phyloP scores from a whole-genome alignment of 2,888 invertebrate genomes.

The Perdita meconis region DNA sequence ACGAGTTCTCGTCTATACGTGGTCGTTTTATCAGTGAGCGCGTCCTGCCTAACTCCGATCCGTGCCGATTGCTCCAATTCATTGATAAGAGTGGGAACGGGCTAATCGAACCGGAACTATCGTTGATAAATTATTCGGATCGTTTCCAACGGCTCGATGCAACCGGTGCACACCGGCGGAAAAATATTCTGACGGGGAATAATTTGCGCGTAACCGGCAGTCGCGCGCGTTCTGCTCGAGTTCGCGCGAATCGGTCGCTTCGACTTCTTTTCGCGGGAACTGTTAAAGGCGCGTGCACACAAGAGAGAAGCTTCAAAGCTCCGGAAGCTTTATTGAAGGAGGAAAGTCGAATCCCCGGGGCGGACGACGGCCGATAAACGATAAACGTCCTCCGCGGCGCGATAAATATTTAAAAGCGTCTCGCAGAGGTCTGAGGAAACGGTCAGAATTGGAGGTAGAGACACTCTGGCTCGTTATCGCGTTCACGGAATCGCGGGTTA shows the following conservation, averaged over 20 bases:
- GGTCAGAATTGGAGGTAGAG: conserved; percentile 8
- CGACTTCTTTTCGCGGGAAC: neutral
- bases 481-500: conserved; percentile 27
- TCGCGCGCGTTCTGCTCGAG: neutral
- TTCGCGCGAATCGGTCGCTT: neutral
- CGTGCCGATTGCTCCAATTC: conserved; percentile 31
- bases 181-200: neutral
- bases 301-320: too few species aligned
- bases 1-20: conserved; percentile 55
- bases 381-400: too few species aligned
- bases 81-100: conserved; percentile 49
- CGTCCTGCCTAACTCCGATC: conserved; percentile 19
- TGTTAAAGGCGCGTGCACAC: too few species aligned
- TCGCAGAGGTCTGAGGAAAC: neutral
- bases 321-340: neutral
- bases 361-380: neutral
- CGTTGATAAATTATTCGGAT: conserved; percentile 33
- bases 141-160: conserved; percentile 4
- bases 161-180: neutral
- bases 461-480: conserved; percentile 36
- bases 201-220: neutral
- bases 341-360: neutral
- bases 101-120: conserved; percentile 42
- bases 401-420: neutral
- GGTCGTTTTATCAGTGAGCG: conserved; percentile 38